phyloP scores from a whole-genome alignment of 2,113 vertebrate genomes.

The Neodontobutis hainanensis region DNA sequence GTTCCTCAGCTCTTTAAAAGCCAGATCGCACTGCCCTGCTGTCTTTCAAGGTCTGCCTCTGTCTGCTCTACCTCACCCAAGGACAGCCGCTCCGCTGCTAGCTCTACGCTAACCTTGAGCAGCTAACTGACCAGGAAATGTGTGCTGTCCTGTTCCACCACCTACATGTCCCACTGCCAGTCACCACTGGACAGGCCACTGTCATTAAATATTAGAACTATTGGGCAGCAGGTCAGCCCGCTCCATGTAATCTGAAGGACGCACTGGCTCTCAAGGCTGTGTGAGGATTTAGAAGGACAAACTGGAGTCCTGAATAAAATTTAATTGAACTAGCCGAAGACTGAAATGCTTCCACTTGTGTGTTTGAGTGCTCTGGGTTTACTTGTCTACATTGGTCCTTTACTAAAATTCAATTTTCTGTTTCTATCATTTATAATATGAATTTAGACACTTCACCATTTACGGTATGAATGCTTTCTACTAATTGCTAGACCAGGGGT shows the following conservation, averaged over 20 bases:
- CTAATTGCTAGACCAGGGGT: too few relatives aligned
- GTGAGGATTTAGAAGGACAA: slow-evolving; percentile 11
- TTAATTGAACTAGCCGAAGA: slow-evolving; percentile 47
- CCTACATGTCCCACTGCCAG: slow-evolving; percentile 83
- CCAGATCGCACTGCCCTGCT: slow-evolving; percentile 55
- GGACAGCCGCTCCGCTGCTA: slow-evolving; percentile 80
- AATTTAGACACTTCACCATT: too few relatives aligned
- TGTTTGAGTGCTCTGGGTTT: background rate
- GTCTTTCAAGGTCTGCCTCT: slow-evolving; percentile 63
- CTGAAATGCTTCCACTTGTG: slow-evolving; percentile 9
- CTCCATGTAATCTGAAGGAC: slow-evolving; percentile 35
- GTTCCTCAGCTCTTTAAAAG: slow-evolving; percentile 56
- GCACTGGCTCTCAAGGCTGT: slow-evolving; percentile 41
- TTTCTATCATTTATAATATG: too few relatives aligned
- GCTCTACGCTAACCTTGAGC: slow-evolving; percentile 87
- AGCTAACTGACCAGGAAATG: slow-evolving; percentile 89
- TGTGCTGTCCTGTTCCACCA: slow-evolving; percentile 78
- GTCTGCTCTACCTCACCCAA: slow-evolving; percentile 72
- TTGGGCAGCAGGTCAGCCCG: slow-evolving; percentile 36
- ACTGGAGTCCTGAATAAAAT: slow-evolving; percentile 33
- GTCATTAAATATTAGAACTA: slow-evolving; percentile 43
- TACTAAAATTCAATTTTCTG: too few relatives aligned
- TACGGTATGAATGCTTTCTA: too few relatives aligned
- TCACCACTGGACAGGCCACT: slow-evolving; percentile 59
- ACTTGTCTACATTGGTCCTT: background rate